Percentiles rank a stretch among this genome's conserved stretches.
Evolutionary conservation across 2,113 vertebrate genomes (phyloP).

Genomic region (Rhinolophus sinicus): DNA sequence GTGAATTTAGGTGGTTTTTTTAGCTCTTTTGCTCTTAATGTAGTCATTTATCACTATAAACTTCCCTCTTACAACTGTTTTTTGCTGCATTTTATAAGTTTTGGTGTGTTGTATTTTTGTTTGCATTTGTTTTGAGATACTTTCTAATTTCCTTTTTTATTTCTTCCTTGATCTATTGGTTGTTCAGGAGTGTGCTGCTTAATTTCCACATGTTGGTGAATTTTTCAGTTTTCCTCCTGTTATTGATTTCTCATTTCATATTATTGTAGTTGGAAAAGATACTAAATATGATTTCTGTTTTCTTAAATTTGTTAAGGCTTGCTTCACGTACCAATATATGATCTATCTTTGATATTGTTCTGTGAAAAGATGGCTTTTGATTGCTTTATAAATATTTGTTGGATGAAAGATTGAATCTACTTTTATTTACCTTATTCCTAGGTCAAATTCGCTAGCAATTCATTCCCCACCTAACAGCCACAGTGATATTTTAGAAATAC

Average conservation of each 20-base stretch:
- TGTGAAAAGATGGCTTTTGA: neutral
- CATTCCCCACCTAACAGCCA: neutral
- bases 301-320: neutral
- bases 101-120: neutral
- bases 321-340: neutral
- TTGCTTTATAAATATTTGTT: constrained; percentile 36
- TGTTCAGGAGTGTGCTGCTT: neutral
- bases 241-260: neutral
- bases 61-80: neutral
- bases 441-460: neutral
- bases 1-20: neutral
- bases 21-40: neutral
- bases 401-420: neutral
- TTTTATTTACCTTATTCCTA: neutral
- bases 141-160: neutral
- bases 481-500: constrained; percentile 22
- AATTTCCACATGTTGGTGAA: neutral
- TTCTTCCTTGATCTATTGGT: neutral
- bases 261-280: neutral
- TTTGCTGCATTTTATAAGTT: neutral
- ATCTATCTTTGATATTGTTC: neutral
- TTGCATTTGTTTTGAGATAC: neutral
- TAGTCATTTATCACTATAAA: neutral
- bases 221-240: neutral
- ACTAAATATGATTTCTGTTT: neutral